Evolutionary conservation across 1,140 invertebrate species (phyloP).

Genomic region (Dreissena rostriformis): DNA sequence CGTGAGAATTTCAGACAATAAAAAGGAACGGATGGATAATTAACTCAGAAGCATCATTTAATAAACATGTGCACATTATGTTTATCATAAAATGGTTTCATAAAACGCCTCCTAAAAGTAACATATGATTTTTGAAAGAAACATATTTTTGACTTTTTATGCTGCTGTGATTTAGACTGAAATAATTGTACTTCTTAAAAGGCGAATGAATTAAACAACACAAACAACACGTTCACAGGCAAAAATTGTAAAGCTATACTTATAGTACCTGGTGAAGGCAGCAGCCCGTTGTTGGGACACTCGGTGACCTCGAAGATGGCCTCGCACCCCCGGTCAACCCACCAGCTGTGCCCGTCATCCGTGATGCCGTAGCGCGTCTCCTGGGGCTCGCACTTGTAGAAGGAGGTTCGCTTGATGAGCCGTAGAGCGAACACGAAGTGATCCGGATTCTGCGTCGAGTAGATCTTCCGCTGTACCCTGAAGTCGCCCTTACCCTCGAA

Average conservation of each 20-base stretch:
- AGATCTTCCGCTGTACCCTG: slow-evolving; percentile 19
- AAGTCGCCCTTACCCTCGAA: slow-evolving; percentile 34
- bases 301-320: slow-evolving; percentile 40
- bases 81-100: no score
- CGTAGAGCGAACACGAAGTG: slow-evolving; percentile 16
- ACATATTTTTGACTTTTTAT: not conserved
- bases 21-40: no score
- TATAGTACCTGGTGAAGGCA: slow-evolving; percentile 18
- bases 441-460: slow-evolving; percentile 4
- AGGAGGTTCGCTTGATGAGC: slow-evolving; percentile 23
- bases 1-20: no score
- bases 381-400: slow-evolving; percentile 25
- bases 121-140: not conserved
- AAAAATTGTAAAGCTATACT: not conserved
- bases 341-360: slow-evolving; percentile 37
- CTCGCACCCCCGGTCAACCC: slow-evolving; percentile 39
- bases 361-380: slow-evolving; percentile 23
- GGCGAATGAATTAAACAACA: not conserved
- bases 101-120: not conserved
- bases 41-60: no score
- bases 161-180: not conserved
- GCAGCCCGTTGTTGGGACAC: slow-evolving; percentile 32
- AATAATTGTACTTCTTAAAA: not conserved
- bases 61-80: no score
- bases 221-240: not conserved